Conservation (phyloP, 2,888 invertebrate genomes). For the Mythimna impura region DNA sequence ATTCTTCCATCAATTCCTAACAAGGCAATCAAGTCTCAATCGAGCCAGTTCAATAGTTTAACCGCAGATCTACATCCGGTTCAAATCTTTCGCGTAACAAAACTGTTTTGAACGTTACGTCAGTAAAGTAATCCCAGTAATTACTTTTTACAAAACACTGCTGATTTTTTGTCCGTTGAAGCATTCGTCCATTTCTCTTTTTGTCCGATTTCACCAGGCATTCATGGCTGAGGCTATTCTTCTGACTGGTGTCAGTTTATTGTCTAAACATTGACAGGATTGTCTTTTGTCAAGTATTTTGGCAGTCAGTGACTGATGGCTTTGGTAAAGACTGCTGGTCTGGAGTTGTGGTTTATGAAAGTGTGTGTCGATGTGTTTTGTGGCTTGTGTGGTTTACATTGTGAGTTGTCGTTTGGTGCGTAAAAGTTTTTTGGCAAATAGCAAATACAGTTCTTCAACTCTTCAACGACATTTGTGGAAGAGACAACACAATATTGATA, state of each 20-base stretch:
- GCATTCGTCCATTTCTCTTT: constrained; percentile 51
- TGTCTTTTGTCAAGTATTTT: constrained; percentile 36
- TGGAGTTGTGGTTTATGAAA: constrained; percentile 41
- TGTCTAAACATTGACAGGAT: constrained; percentile 23
- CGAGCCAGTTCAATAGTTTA: constrained; percentile 44
- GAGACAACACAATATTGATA: too few species aligned
- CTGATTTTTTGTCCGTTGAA: constrained; percentile 41
- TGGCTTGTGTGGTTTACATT: constrained; percentile 6
- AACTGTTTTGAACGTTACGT: constrained; percentile 58
- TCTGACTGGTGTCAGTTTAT: constrained; percentile 32
- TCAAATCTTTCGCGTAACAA: constrained; percentile 41
- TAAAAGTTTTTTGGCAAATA: background rate
- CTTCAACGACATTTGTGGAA: too few species aligned
- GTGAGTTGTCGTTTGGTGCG: background rate
- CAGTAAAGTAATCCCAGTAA: constrained; percentile 63
- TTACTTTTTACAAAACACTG: constrained; percentile 67
- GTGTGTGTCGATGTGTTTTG: constrained; percentile 7
- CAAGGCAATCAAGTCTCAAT: constrained; percentile 14
- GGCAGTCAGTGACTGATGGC: constrained; percentile 11
- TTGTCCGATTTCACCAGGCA: constrained; percentile 65
- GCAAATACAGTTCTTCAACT: too few species aligned
- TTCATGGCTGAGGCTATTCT: constrained; percentile 52
- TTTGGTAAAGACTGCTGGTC: constrained; percentile 12
- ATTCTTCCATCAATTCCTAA: constrained; percentile 4
- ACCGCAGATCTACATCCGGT: constrained; percentile 53